These are phyloP conservation scores for Globia sparganii DNA, from an alignment of 2,888 invertebrate species.

Conservation along the genomic window DNA sequence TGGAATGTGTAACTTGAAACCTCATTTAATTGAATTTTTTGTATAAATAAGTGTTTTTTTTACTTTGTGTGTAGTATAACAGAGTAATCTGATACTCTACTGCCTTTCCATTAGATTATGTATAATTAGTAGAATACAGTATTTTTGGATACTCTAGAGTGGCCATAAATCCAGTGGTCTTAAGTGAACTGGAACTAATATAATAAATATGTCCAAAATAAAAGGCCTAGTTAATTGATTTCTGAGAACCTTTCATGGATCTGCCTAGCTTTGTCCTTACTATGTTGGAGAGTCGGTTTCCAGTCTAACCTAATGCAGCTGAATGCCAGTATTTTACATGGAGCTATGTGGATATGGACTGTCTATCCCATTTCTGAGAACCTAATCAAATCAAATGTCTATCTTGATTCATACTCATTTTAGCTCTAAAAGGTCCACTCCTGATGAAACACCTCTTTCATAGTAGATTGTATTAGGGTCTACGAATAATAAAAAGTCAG, in stretches of 20 bases:
- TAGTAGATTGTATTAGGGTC: not conserved
- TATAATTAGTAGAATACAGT: not conserved
- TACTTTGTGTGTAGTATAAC: not conserved
- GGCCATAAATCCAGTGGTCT: no score
- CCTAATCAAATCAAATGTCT: not conserved
- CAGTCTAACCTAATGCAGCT: no score
- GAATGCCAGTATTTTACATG: no score
- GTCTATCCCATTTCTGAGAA: not conserved
- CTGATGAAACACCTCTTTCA: not conserved
- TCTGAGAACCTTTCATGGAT: no score
- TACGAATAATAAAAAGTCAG: no score
- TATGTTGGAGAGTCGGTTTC: no score
- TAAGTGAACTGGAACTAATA: no score
- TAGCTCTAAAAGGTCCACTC: not conserved
- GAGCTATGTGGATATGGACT: no score
- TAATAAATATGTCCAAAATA: not conserved
- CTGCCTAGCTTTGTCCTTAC: no score
- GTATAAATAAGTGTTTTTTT: not conserved
- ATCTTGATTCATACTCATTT: not conserved
- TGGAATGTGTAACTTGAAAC: conserved; percentile 14
- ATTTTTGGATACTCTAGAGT: not conserved
- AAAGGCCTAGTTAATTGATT: not conserved
- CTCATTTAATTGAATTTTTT: not conserved
- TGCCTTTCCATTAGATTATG: no score
- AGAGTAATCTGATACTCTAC: conserved; percentile 1